Evolutionary conservation across 1,140 invertebrate species (phyloP).

Genomic region (Chlorops oryzae): DNA sequence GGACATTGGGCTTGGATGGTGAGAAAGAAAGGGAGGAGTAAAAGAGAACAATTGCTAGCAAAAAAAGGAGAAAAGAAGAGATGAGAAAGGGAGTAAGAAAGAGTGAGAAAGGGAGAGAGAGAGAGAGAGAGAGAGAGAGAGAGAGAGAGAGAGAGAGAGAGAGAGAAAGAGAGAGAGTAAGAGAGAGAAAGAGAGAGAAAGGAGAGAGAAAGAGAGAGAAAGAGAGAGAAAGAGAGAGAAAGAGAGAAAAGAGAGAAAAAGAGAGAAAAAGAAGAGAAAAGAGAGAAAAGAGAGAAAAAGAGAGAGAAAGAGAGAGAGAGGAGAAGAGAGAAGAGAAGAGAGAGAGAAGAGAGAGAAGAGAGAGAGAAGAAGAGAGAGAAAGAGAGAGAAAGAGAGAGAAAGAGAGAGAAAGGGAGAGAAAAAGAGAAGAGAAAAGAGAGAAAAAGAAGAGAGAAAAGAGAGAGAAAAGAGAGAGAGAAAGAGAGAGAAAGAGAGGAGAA

Average conservation of each 20-base stretch:
- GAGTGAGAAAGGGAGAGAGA: background rate
- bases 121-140: background rate
- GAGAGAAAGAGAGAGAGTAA: background rate
- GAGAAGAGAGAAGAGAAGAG: background rate
- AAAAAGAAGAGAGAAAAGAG: background rate
- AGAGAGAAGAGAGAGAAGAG: background rate
- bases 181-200: background rate
- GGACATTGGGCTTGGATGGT: background rate
- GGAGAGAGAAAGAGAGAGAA: background rate
- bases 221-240: background rate
- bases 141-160: background rate
- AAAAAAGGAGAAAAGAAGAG: background rate
- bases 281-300: background rate
- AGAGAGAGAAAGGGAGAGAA: background rate
- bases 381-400: background rate
- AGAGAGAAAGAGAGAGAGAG: background rate
- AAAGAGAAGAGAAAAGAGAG: background rate
- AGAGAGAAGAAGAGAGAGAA: background rate
- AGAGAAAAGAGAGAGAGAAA: background rate
- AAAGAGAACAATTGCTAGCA: background rate
- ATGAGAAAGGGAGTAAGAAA: background rate
- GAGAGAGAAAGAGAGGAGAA: background rate
- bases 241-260: background rate
- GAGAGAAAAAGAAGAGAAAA: background rate
- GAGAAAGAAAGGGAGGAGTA: background rate